A percentile compares a stretch with the other conserved stretches of the same genome.
phyloP scores from a whole-genome alignment of 2,113 vertebrate genomes.

The Dendrocopos noguchii region DNA sequence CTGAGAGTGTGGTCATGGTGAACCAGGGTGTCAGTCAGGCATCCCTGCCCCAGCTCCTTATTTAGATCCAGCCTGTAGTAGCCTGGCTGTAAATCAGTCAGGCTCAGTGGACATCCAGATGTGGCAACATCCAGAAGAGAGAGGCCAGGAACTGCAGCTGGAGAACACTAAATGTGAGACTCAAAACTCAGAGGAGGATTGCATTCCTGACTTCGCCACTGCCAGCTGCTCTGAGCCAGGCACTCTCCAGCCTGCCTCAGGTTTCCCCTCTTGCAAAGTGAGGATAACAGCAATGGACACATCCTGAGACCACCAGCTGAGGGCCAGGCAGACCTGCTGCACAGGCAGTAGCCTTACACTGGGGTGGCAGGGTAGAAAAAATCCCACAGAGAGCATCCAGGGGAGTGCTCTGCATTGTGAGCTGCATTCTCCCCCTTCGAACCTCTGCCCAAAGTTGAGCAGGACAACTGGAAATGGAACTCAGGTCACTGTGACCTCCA shows the following conservation, averaged over 20 bases:
- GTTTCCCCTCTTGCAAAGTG: background rate
- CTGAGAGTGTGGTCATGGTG: background rate
- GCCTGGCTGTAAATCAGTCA: background rate
- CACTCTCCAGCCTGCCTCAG: background rate
- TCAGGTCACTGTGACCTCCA: background rate
- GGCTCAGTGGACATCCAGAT: background rate
- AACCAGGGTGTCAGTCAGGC: slow-evolving; percentile 24
- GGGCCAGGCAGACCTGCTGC: background rate
- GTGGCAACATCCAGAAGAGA: background rate
- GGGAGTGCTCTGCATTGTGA: background rate
- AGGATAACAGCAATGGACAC: rapidly evolving
- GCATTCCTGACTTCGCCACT: background rate
- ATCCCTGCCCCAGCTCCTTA: background rate
- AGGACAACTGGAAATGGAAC: background rate
- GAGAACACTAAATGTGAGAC: background rate
- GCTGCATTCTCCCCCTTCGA: background rate
- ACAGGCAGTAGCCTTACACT: background rate
- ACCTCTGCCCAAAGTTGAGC: background rate
- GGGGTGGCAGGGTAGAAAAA: background rate
- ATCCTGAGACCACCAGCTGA: background rate
- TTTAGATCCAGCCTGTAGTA: background rate
- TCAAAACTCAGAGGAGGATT: background rate
- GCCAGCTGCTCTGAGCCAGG: background rate
- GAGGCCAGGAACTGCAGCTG: background rate
- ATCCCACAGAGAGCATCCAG: background rate